A percentile compares a stretch with the other conserved stretches of the same genome.
These are phyloP conservation scores for Drosophila setosimentum DNA, from an alignment of 2,888 invertebrate species.

Conservation along the genomic window DNA sequence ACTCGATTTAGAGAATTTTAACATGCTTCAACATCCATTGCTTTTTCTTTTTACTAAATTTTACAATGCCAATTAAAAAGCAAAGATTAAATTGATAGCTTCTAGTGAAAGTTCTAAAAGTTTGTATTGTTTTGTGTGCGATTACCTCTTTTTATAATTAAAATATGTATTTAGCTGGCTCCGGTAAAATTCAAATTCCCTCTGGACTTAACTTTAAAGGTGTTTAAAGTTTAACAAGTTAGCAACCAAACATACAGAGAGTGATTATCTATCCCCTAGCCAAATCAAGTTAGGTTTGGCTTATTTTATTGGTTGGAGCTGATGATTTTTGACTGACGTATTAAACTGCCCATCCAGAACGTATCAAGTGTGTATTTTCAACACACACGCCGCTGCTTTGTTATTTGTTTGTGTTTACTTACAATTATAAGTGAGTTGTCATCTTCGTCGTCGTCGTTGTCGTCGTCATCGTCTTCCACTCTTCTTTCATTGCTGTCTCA, in stretches of 20 bases:
- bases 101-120: neutral
- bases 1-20: neutral
- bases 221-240: neutral
- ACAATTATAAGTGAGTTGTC: slow-evolving; percentile 80
- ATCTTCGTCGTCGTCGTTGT: slow-evolving; percentile 39
- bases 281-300: neutral
- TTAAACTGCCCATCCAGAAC: slow-evolving; percentile 23
- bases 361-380: slow-evolving; percentile 6
- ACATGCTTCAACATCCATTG: neutral
- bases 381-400: slow-evolving; percentile 10
- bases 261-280: neutral
- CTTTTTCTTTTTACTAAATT: neutral
- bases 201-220: neutral
- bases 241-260: neutral
- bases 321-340: neutral
- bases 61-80: neutral
- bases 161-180: neutral
- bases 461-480: slow-evolving; percentile 9
- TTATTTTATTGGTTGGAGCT: neutral
- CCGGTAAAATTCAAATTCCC: neutral
- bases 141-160: neutral
- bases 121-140: too few species aligned
- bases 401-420: slow-evolving; percentile 72
- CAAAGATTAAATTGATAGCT: neutral
- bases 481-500: slow-evolving; percentile 58